Conservation (phyloP, 1,140 invertebrate species). For the Episyrphus balteatus region DNA sequence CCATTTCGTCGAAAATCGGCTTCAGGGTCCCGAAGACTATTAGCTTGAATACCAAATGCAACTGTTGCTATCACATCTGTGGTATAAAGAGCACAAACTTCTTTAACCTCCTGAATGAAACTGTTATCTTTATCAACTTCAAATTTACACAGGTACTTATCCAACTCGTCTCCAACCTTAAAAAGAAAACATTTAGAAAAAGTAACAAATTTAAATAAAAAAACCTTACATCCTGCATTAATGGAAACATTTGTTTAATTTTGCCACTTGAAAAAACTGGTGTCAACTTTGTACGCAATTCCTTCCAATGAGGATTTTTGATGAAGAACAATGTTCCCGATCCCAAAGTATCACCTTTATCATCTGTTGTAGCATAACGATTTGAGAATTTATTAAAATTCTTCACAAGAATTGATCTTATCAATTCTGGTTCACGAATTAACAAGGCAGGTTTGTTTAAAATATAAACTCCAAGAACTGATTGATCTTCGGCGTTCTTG, state of each 20-base stretch:
- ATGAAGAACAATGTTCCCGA: conserved; percentile 23
- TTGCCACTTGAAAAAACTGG: conserved; percentile 44
- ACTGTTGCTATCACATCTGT: conserved; percentile 49
- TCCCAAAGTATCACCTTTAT: conserved; percentile 17
- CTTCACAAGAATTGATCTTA: conserved; percentile 41
- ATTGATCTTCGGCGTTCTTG: conserved; percentile 17
- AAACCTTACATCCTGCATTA: conserved; percentile 32
- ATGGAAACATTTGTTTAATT: conserved; percentile 44
- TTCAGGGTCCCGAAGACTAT: conserved; percentile 39
- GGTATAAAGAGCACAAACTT: conserved; percentile 41
- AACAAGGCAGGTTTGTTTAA: conserved; percentile 36
- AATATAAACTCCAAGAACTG: conserved; percentile 34
- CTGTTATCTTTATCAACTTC: conserved; percentile 4
- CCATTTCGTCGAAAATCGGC: conserved; percentile 38
- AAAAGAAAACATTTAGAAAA: neutral
- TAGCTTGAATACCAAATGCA: conserved; percentile 46
- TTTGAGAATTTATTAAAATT: conserved; percentile 36
- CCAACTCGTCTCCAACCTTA: conserved; percentile 22
- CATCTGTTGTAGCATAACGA: conserved; percentile 17
- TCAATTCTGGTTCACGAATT: conserved; percentile 40
- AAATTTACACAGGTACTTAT: conserved; percentile 6
- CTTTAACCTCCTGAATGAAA: conserved; percentile 25
- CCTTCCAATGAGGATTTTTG: conserved; percentile 37
- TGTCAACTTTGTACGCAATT: conserved; percentile 40
- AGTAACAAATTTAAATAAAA: neutral